phyloP scores from a whole-genome alignment of 2,797 vertebrate genomes.

The Hydrocynus forskahlii region DNA sequence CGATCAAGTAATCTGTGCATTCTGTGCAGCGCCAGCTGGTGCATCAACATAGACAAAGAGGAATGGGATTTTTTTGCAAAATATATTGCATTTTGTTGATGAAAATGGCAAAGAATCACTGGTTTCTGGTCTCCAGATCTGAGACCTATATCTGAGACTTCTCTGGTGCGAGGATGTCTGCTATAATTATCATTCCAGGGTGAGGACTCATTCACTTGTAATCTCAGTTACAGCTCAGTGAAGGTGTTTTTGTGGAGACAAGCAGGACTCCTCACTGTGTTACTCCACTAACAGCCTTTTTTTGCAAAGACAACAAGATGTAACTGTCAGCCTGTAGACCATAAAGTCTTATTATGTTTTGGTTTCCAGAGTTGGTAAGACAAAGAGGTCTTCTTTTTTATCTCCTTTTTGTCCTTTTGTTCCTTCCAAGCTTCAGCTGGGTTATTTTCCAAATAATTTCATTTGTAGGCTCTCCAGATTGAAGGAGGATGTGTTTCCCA shows the following conservation, averaged over 20 bases:
- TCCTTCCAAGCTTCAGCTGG: too few relatives aligned
- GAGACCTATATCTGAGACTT: too few relatives aligned
- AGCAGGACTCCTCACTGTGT: neutral
- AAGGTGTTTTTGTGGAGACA: neutral
- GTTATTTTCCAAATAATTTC: too few relatives aligned
- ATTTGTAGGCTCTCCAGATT: too few relatives aligned
- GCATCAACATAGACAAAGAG: neutral
- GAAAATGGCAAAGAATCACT: neutral
- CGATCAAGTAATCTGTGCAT: neutral
- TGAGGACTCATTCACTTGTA: neutral
- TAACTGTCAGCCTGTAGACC: neutral
- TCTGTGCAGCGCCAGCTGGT: neutral
- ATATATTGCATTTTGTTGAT: neutral
- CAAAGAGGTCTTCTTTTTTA: neutral
- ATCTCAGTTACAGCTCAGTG: constrained; percentile 12
- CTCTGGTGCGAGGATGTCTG: neutral
- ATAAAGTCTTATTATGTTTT: neutral
- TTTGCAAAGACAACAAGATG: neutral
- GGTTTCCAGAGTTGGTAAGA: neutral
- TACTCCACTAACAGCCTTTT: neutral
- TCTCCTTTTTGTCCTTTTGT: neutral
- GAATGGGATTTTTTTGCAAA: neutral
- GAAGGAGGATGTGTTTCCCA: too few relatives aligned
- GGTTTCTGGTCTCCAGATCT: neutral
- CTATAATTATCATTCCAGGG: neutral